phyloP scores from a whole-genome alignment of 2,888 invertebrate genomes.

The Ichneumoninae sp. region DNA sequence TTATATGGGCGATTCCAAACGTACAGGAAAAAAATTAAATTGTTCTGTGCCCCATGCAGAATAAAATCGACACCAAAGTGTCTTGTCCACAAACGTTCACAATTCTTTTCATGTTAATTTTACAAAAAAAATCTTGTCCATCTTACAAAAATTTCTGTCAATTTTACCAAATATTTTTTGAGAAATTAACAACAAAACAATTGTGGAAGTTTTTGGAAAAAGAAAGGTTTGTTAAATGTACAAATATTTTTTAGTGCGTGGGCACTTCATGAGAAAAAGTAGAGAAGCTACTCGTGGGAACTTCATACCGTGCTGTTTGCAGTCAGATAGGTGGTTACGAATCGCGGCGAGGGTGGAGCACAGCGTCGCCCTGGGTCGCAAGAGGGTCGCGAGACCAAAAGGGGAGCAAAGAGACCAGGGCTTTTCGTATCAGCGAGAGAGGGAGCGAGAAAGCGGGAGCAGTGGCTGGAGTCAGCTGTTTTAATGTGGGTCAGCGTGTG shows the following conservation, averaged over 20 bases:
- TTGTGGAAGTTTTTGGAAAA: too few species aligned
- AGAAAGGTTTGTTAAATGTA: too few species aligned
- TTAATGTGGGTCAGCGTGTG: slow-evolving; percentile 78
- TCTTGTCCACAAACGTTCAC: too few species aligned
- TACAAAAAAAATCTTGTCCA: too few species aligned
- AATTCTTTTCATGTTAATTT: too few species aligned
- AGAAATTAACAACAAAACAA: too few species aligned
- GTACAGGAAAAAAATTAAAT: not conserved
- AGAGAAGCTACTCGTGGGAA: not conserved
- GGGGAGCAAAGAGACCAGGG: slow-evolving; percentile 69
- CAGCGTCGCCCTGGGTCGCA: slow-evolving; percentile 53
- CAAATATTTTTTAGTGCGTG: not conserved
- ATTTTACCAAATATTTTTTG: too few species aligned
- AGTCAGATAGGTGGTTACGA: slow-evolving; percentile 31
- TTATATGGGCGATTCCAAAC: too few species aligned
- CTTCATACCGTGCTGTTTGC: slow-evolving; percentile 15
- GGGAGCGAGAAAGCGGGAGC: slow-evolving; percentile 1
- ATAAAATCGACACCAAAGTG: too few species aligned
- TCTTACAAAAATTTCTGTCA: too few species aligned
- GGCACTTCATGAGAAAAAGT: not conserved
- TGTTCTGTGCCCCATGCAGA: not conserved
- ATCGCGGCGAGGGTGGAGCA: slow-evolving; percentile 45
- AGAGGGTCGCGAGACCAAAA: slow-evolving; percentile 66
- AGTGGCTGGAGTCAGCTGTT: slow-evolving; percentile 78
- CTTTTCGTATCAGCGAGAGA: slow-evolving; percentile 56